Evolutionary conservation across 1,140 invertebrate species (phyloP).

Genomic region (Drosophila sp.): DNA sequence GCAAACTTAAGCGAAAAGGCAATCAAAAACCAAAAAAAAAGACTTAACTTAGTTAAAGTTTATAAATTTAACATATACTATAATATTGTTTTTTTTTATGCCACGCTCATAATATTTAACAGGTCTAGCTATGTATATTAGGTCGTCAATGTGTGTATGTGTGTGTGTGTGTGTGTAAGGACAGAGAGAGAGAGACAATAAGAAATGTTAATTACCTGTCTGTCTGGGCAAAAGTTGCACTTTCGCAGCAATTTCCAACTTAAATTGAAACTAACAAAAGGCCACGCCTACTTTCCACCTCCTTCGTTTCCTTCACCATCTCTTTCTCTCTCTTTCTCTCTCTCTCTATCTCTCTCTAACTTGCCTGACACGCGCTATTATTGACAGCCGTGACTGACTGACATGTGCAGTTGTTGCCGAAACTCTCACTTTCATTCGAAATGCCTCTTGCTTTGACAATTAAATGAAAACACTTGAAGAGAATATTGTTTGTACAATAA

Average conservation of each 20-base stretch:
- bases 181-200: constrained; percentile 41
- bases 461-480: constrained; percentile 64
- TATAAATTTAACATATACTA: constrained; percentile 64
- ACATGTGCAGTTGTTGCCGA: constrained; percentile 61
- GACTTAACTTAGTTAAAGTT: constrained; percentile 17
- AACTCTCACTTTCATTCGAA: constrained; percentile 76
- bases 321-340: constrained; percentile 1
- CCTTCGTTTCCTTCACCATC: constrained; percentile 34
- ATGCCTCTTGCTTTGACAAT: constrained; percentile 57
- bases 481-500: constrained; percentile 77
- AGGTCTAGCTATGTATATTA: not conserved
- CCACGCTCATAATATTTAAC: no score
- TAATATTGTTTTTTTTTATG: not conserved
- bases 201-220: constrained; percentile 43
- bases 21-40: constrained; percentile 27
- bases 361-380: constrained; percentile 54
- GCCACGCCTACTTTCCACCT: constrained; percentile 15
- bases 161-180: not conserved
- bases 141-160: not conserved
- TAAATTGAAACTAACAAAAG: not conserved
- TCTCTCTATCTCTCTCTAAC: not conserved
- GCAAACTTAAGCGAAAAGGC: constrained; percentile 16
- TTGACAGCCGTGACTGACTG: constrained; percentile 71
- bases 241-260: constrained; percentile 45
- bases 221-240: constrained; percentile 26